A percentile compares a stretch with the other conserved stretches of the same genome.
phyloP scores from a whole-genome alignment of 1,140 invertebrate species.

The Drosophila neocordata region DNA sequence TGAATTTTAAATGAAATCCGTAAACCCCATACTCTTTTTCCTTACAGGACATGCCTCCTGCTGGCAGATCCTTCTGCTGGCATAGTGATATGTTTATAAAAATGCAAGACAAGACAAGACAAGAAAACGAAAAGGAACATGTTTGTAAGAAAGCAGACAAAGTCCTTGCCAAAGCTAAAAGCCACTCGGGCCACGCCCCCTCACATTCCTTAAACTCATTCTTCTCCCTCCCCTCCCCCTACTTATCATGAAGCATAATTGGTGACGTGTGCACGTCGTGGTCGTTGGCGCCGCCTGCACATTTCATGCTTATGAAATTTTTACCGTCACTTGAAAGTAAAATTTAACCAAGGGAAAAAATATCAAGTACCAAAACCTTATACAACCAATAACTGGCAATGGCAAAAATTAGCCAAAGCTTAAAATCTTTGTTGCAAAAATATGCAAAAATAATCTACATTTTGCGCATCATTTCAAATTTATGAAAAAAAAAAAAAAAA shows the following conservation, averaged over 20 bases:
- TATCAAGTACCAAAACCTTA: not conserved
- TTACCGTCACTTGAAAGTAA: constrained; percentile 38
- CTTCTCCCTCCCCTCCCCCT: constrained; percentile 12
- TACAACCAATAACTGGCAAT: constrained; percentile 43
- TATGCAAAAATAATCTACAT: constrained; percentile 2
- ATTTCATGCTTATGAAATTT: constrained; percentile 69
- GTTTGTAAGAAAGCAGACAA: not conserved
- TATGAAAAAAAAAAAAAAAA: constrained; percentile 49
- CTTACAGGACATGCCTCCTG: not conserved
- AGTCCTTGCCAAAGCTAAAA: constrained; percentile 34
- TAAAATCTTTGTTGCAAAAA: constrained; percentile 25
- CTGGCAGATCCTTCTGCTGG: not conserved
- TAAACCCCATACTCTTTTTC: not conserved
- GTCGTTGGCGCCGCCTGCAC: constrained; percentile 68
- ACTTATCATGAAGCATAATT: constrained; percentile 54
- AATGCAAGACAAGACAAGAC: constrained; percentile 42
- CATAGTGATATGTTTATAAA: constrained; percentile 66
- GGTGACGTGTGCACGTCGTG: constrained; percentile 63
- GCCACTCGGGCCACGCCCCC: constrained; percentile 28
- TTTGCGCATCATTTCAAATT: constrained; percentile 60
- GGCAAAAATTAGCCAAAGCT: constrained; percentile 8
- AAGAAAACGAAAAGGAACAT: constrained; percentile 22
- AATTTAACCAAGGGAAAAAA: not conserved
- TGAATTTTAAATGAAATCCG: constrained; percentile 74
- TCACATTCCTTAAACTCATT: too few species aligned